Percentiles rank a stretch among this genome's conserved stretches.
Conservation (phyloP, 2,113 vertebrate species). For the Clarias macrocephalus region DNA sequence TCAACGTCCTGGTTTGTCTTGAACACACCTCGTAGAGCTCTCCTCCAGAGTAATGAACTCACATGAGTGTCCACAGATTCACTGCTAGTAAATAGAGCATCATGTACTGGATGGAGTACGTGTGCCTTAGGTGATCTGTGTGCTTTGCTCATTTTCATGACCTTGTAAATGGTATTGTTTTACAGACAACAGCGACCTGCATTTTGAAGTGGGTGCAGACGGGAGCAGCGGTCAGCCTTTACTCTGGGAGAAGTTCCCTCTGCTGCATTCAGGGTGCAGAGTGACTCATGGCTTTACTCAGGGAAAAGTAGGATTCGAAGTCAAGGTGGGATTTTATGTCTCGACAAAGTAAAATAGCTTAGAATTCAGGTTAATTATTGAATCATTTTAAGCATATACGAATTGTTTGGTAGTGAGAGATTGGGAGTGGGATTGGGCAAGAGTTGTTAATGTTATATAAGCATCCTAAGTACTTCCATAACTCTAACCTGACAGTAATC, state of each 20-base stretch:
- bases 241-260: slow-evolving; percentile 80
- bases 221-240: slow-evolving; percentile 78
- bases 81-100: background rate
- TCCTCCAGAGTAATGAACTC: background rate
- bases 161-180: background rate
- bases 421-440: background rate
- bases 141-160: background rate
- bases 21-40: background rate
- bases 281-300: slow-evolving; percentile 80
- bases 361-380: background rate
- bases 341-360: background rate
- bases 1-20: no score
- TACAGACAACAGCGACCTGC: slow-evolving; percentile 82
- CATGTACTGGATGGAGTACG: background rate
- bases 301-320: slow-evolving; percentile 83
- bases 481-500: background rate
- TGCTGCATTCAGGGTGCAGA: slow-evolving; percentile 83
- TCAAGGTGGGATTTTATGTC: slow-evolving; percentile 67
- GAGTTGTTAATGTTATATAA: background rate
- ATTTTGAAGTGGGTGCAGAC: slow-evolving; percentile 80
- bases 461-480: background rate
- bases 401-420: background rate
- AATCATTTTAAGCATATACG: background rate
- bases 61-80: background rate
- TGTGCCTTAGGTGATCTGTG: background rate